These are phyloP conservation scores for Perdita meconis DNA, from an alignment of 2,888 invertebrate species.

Conservation along the genomic window DNA sequence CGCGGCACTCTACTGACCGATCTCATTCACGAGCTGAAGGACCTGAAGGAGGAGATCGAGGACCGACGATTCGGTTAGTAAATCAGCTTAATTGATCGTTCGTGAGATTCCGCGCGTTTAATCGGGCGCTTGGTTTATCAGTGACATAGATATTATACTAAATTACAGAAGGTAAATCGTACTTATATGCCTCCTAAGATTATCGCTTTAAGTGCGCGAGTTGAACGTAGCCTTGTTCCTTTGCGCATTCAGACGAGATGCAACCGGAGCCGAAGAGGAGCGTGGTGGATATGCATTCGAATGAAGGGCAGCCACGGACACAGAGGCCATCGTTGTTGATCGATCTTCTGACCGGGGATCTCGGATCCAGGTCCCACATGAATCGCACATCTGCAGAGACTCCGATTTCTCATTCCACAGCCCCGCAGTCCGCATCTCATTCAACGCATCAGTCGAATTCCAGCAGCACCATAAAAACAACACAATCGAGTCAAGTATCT, in stretches of 20 bases:
- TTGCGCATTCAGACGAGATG: constrained; percentile 75
- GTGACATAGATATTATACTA: no score
- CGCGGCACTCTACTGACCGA: constrained; percentile 94
- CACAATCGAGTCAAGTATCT: constrained; percentile 72
- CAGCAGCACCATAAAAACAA: constrained; percentile 75
- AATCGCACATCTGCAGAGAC: constrained; percentile 81
- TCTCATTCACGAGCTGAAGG: constrained; percentile 93
- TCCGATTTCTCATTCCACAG: constrained; percentile 77
- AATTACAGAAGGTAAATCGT: no score
- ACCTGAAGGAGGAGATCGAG: constrained; percentile 94
- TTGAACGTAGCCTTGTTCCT: no score
- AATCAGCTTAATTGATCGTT: background rate
- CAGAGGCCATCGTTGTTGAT: constrained; percentile 89
- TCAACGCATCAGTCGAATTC: constrained; percentile 79
- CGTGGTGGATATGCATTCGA: constrained; percentile 80
- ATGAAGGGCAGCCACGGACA: constrained; percentile 83
- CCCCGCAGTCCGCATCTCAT: constrained; percentile 71
- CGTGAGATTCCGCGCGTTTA: background rate
- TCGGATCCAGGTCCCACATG: constrained; percentile 78
- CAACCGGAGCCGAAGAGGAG: constrained; percentile 82
- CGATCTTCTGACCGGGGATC: constrained; percentile 88
- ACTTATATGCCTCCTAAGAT: background rate
- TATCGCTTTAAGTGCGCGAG: background rate
- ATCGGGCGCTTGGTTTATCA: background rate
- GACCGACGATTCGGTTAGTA: constrained; percentile 85